Evolutionary conservation across 2,797 vertebrate genomes (phyloP).

Genomic region (Amblyopsis hoosieri): DNA sequence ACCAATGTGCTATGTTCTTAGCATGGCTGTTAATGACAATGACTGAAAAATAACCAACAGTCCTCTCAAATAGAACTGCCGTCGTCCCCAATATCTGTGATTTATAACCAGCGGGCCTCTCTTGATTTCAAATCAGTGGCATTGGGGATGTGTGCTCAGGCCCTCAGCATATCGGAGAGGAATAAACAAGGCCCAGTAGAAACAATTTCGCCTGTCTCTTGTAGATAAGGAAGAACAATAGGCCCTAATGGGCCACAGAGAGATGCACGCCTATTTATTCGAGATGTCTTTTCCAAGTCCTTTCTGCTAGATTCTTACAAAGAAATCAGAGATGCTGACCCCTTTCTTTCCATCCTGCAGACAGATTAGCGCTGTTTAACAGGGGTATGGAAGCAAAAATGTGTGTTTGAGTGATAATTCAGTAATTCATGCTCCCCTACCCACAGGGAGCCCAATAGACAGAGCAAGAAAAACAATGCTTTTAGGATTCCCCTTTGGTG

Average conservation of each 20-base stretch:
- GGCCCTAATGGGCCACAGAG: conserved; percentile 81
- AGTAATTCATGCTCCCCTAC: conserved; percentile 65
- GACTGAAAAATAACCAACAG: conserved; percentile 28
- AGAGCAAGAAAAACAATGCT: conserved; percentile 52
- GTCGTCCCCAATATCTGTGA: conserved; percentile 40
- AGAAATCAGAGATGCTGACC: conserved; percentile 68
- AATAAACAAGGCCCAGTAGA: conserved; percentile 63
- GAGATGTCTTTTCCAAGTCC: conserved; percentile 54
- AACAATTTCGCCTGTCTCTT: conserved; percentile 72
- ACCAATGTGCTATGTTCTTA: conserved; percentile 1
- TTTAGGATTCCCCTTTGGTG: conserved; percentile 46
- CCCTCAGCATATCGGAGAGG: conserved; percentile 53
- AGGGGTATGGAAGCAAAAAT: conserved; percentile 65
- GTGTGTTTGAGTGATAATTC: conserved; percentile 84
- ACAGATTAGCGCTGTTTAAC: conserved; percentile 74
- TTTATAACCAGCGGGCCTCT: conserved; percentile 27
- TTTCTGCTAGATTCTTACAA: conserved; percentile 74
- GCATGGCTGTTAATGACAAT: conserved; percentile 8
- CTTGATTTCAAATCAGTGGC: conserved; percentile 58
- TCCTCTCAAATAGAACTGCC: conserved; percentile 16
- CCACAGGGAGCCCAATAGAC: conserved; percentile 66
- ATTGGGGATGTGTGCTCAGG: conserved; percentile 39
- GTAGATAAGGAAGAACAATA: conserved; percentile 87
- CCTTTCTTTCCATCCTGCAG: conserved; percentile 59
- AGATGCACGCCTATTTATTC: conserved; percentile 68